Percentiles rank a stretch among this genome's conserved stretches.
Conservation (phyloP, 2,888 invertebrate species). For the Agriopis aurantiaria region DNA sequence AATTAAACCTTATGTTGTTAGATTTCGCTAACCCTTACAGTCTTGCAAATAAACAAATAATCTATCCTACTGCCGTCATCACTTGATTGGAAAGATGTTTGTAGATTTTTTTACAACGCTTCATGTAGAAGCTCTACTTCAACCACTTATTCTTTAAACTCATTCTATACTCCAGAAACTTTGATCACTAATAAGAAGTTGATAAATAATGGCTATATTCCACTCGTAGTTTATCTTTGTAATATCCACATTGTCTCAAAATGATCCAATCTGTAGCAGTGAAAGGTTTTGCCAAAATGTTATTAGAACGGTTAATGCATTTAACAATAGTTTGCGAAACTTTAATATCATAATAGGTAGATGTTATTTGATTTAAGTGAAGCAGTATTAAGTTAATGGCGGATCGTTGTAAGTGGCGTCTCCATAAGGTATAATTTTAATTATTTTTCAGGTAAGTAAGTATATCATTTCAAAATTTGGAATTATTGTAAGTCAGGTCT, state of each 20-base stretch:
- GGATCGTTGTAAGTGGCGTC: neutral
- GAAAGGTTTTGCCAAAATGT: constrained; percentile 39
- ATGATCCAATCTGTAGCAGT: constrained; percentile 29
- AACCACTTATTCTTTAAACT: no score
- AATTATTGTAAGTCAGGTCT: neutral
- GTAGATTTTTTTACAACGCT: neutral
- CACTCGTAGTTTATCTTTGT: neutral
- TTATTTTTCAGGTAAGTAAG: neutral
- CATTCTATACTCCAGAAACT: no score
- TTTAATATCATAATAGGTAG: constrained; percentile 35
- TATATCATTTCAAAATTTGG: neutral
- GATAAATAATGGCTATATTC: no score
- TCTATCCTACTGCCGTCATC: no score
- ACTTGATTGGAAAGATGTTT: no score
- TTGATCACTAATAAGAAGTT: no score
- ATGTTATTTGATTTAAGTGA: constrained; percentile 23
- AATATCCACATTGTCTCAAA: neutral
- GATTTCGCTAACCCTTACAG: no score
- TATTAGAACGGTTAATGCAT: constrained; percentile 35
- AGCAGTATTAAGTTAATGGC: constrained; percentile 27
- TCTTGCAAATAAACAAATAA: no score
- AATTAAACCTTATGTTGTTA: no score
- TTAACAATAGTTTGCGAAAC: constrained; percentile 40
- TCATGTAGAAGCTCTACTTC: neutral
- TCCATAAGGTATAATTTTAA: neutral